Conservation (phyloP, 2,888 invertebrate species). For the Synanthedon vespiformis region DNA sequence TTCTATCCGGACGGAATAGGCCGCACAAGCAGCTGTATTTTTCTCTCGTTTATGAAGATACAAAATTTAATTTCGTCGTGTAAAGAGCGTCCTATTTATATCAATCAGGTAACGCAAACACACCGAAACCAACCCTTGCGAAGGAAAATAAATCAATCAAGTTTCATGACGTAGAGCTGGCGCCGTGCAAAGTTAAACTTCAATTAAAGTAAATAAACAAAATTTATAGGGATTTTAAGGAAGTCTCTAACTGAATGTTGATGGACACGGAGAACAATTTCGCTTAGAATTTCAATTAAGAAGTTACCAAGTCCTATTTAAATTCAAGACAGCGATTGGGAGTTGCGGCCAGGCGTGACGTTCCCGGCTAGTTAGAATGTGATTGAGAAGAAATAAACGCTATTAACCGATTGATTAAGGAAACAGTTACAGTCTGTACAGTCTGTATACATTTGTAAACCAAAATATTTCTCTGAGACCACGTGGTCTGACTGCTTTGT, state of each 20-base stretch:
- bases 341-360: conserved; percentile 17
- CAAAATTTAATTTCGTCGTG: conserved; percentile 23
- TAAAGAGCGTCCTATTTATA: conserved; percentile 8
- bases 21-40: not conserved
- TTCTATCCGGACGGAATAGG: conserved; percentile 18
- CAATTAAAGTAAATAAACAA: conserved; percentile 19
- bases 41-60: not conserved
- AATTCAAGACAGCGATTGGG: conserved; percentile 33
- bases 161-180: not conserved
- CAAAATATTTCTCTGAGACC: too few species aligned
- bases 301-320: conserved; percentile 39
- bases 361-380: conserved; percentile 20
- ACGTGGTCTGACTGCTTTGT: too few species aligned
- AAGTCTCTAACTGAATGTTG: conserved; percentile 37
- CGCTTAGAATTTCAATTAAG: conserved; percentile 46
- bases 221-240: conserved; percentile 26
- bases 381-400: conserved; percentile 28
- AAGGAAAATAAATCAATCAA: not conserved
- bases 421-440: not conserved
- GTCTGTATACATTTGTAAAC: too few species aligned
- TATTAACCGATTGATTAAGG: conserved; percentile 2
- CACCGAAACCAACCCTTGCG: not conserved
- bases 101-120: not conserved
- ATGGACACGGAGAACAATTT: conserved; percentile 34
- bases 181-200: conserved; percentile 5